These are phyloP conservation scores for Litoditis marina DNA, from an alignment of 2,888 invertebrate genomes.

Conservation along the genomic window DNA sequence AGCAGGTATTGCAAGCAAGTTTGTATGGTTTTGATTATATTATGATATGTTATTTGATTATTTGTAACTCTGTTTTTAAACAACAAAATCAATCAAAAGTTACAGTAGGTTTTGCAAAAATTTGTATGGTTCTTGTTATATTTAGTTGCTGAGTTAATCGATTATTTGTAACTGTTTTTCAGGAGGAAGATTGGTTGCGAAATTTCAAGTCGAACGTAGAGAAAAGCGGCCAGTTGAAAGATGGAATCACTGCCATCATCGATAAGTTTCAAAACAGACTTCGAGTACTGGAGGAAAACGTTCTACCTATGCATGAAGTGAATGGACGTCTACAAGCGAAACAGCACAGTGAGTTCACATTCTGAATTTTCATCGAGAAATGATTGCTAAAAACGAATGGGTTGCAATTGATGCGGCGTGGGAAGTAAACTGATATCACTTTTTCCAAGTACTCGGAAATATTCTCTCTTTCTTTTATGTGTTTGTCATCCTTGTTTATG, in stretches of 20 bases:
- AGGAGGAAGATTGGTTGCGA: conserved; percentile 58
- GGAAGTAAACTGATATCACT: no score
- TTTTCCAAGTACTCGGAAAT: no score
- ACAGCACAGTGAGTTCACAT: conserved; percentile 51
- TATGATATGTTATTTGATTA: no score
- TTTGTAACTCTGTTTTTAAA: no score
- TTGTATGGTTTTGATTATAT: not conserved
- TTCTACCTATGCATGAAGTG: conserved; percentile 55
- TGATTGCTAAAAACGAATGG: no score
- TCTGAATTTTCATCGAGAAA: no score
- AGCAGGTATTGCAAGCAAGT: conserved; percentile 12
- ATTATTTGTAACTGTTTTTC: not conserved
- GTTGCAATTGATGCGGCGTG: no score
- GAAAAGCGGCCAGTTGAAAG: conserved; percentile 41
- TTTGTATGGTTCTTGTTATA: no score
- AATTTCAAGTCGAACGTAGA: conserved; percentile 45
- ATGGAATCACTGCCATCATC: conserved; percentile 38
- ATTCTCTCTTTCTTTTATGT: no score
- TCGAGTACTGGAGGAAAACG: conserved; percentile 48
- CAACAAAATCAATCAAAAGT: no score
- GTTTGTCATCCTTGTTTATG: not conserved
- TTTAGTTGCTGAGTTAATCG: not conserved
- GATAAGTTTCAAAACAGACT: conserved; percentile 47
- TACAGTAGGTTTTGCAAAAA: no score
- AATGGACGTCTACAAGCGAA: conserved; percentile 56